Conservation (phyloP, 53 echinoderm and acorn worm genomes). For the Paracentrotus lividus region DNA sequence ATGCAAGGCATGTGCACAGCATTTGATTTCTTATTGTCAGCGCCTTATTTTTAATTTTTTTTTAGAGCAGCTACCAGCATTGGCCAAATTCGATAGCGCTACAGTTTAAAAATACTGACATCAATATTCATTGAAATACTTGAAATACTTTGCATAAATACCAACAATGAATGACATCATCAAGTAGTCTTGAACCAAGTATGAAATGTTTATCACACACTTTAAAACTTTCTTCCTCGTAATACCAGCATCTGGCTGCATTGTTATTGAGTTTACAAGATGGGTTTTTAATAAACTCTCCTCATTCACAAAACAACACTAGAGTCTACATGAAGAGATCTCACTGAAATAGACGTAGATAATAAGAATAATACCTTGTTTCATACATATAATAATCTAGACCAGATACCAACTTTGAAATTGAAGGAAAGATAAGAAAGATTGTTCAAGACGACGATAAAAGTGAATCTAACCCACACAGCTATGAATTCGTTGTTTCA, state of each 20-base stretch:
- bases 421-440: constrained; percentile 31
- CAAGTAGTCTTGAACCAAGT: constrained; percentile 64
- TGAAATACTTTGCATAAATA: constrained; percentile 68
- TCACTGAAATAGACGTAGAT: constrained; percentile 10
- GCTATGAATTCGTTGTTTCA: constrained; percentile 33
- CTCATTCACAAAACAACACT: neutral
- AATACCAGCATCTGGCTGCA: constrained; percentile 62
- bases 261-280: constrained; percentile 1
- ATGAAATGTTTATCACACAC: constrained; percentile 67
- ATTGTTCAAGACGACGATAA: neutral
- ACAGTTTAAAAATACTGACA: constrained; percentile 42
- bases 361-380: constrained; percentile 64
- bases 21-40: neutral
- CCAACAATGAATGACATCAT: constrained; percentile 55
- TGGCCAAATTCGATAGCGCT: constrained; percentile 51
- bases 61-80: constrained; percentile 24
- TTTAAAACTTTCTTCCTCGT: constrained; percentile 40
- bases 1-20: constrained; percentile 11
- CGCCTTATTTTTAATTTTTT: neutral
- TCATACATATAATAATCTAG: constrained; percentile 14
- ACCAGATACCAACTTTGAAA: neutral
- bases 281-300: constrained; percentile 12
- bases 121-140: constrained; percentile 50
- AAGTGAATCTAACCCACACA: neutral
- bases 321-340: constrained; percentile 6